These are phyloP conservation scores for Cephalopterus ornatus DNA, from an alignment of 2,113 vertebrate genomes.

Conservation along the genomic window DNA sequence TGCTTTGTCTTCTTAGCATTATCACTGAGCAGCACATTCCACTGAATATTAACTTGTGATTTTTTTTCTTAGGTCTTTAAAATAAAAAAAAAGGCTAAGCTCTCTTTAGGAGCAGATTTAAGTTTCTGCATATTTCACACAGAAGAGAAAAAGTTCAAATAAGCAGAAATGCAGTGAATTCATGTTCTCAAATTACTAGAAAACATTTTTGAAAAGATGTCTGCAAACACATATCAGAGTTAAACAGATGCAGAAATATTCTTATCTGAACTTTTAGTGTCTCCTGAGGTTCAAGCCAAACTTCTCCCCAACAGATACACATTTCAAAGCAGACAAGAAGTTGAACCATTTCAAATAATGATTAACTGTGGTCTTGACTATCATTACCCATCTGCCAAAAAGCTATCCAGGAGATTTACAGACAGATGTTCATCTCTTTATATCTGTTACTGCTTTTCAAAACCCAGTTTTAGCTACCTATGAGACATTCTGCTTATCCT, in stretches of 20 bases:
- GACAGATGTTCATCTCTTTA: background rate
- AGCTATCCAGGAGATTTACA: background rate
- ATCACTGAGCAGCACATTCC: background rate
- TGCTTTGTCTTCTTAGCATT: background rate
- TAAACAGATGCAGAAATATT: background rate
- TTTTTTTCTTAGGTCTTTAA: background rate
- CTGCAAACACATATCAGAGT: background rate
- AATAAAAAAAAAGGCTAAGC: background rate
- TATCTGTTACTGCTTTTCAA: background rate
- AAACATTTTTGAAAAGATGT: background rate
- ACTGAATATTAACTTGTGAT: background rate
- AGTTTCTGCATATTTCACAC: background rate
- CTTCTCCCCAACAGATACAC: background rate
- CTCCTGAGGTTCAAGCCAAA: background rate
- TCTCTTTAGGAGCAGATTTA: background rate
- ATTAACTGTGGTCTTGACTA: background rate
- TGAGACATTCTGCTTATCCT: background rate
- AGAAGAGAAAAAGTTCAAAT: background rate
- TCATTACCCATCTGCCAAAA: constrained; percentile 6
- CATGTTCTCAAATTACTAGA: background rate
- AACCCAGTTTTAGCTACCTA: background rate
- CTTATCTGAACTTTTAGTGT: background rate
- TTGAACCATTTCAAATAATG: background rate
- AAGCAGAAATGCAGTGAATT: background rate
- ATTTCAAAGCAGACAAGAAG: constrained; percentile 6